Conservation (phyloP, 2,888 invertebrate genomes). For the Oscheius sp. region DNA sequence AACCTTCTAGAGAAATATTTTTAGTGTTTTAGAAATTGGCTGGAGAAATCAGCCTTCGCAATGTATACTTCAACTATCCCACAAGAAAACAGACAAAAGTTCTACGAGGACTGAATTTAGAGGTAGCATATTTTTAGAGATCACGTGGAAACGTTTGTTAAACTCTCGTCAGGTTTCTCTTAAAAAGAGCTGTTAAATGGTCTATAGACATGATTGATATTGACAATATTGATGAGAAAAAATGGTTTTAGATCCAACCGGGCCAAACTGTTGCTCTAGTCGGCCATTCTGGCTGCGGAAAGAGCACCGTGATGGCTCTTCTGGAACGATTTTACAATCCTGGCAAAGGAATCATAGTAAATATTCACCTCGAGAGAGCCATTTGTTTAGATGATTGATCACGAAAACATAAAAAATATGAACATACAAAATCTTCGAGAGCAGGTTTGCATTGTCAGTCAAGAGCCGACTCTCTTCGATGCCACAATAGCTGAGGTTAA, state of each 20-base stretch:
- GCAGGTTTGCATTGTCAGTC: constrained; percentile 72
- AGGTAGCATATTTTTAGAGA: constrained; percentile 32
- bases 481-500: constrained; percentile 71
- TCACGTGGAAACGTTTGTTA: not conserved
- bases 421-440: constrained; percentile 79
- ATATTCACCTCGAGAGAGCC: constrained; percentile 6
- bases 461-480: constrained; percentile 60
- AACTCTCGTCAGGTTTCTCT: too few relatives aligned
- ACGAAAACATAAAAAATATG: constrained; percentile 77
- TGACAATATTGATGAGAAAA: not conserved
- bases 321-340: constrained; percentile 87
- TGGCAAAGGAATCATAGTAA: constrained; percentile 77
- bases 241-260: constrained; percentile 43
- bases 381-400: constrained; percentile 72
- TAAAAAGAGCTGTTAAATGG: not conserved
- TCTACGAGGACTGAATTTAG: constrained; percentile 69
- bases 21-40: constrained; percentile 51
- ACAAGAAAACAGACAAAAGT: constrained; percentile 70
- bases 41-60: constrained; percentile 70
- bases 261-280: constrained; percentile 68
- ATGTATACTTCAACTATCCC: constrained; percentile 72
- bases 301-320: constrained; percentile 72
- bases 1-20: not conserved
- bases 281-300: constrained; percentile 69
- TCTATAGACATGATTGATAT: not conserved